Evolutionary conservation across 1,140 invertebrate species (phyloP).

Genomic region (Drosophila murphyi): DNA sequence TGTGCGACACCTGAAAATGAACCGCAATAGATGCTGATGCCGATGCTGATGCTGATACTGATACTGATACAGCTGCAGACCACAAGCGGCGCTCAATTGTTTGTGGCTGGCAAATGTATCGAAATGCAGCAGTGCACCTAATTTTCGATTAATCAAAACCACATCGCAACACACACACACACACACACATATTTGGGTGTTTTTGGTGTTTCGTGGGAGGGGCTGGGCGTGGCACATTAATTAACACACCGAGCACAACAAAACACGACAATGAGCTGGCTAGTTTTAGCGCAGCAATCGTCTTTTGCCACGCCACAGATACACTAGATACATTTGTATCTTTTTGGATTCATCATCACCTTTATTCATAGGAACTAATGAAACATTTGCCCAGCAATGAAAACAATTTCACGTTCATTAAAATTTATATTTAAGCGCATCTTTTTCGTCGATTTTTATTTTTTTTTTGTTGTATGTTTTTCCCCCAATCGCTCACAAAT

Average conservation of each 20-base stretch:
- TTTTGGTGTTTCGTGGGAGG: neutral
- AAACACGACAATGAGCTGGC: constrained; percentile 60
- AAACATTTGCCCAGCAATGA: constrained; percentile 62
- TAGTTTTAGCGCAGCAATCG: constrained; percentile 40
- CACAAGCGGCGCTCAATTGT: constrained; percentile 23
- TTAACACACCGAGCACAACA: constrained; percentile 47
- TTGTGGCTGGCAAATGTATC: constrained; percentile 3
- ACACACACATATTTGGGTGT: no score
- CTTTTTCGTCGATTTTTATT: constrained; percentile 5
- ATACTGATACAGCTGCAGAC: constrained; percentile 29
- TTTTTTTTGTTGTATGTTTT: neutral
- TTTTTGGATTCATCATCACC: neutral
- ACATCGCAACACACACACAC: constrained; percentile 3
- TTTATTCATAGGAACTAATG: constrained; percentile 47
- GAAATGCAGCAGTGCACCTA: constrained; percentile 25
- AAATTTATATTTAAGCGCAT: constrained; percentile 23
- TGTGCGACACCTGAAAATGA: constrained; percentile 66
- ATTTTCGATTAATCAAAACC: constrained; percentile 68
- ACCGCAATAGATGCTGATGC: constrained; percentile 47
- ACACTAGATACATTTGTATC: constrained; percentile 52
- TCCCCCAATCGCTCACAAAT: constrained; percentile 15
- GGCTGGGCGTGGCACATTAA: constrained; percentile 60
- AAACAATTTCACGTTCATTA: constrained; percentile 77
- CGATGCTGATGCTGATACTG: constrained; percentile 18
- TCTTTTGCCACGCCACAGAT: constrained; percentile 33